Base-by-base conservation (phyloP, 2,113 vertebrate genomes). In the Tachysurus fulvidraco region DNA sequence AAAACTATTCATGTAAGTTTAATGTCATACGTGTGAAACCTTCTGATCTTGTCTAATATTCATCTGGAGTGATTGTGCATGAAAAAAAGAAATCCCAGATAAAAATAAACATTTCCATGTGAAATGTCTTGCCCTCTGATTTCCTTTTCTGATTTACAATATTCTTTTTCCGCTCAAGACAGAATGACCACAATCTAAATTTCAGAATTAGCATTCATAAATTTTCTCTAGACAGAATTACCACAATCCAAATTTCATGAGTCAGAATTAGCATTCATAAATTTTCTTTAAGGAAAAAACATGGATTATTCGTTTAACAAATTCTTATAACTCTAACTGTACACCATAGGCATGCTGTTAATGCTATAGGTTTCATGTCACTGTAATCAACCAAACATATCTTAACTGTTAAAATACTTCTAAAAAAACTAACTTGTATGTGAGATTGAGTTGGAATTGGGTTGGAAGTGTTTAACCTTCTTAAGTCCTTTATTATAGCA, bases 41-140 rank as follows among this genome's bases (percentile, higher is more conserved):
- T 3, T 21, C 17, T 28, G 12, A 55, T 50, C 50, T 74, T 54
- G 46, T 28, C 16, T 89, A 83, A 83, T 83, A 55, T 83, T 69
- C 30, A 19, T 85, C 10, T 44, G 81, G 83, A 87, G 69, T 85
- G 86, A 28, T 83, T 86, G 44, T 84, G 89, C 84, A 88, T 84
- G 77, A 67, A 46, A 64, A 21, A 81, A 30, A 76, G 14, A 36
- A 65, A 44, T 84, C 46, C 77, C 54, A 50, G 52, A 28, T 28
- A 41, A 9, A 19, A 89, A 88, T 86, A 89, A 88, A 88, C 74
- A 62, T 25, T 19, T 85, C 78, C 46, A 21, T 71, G 36, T 84
- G 36, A 60, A 84, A 52, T 86, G 84, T 23, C 44, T 77, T 84
- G 81, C 59, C 57, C 36, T 84, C 73, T 88, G 89, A 71, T 67